A percentile compares a stretch with the other conserved stretches of the same genome.
Evolutionary conservation across 2,797 vertebrate species (phyloP).

Genomic region (Phoeniculus purpureus): DNA sequence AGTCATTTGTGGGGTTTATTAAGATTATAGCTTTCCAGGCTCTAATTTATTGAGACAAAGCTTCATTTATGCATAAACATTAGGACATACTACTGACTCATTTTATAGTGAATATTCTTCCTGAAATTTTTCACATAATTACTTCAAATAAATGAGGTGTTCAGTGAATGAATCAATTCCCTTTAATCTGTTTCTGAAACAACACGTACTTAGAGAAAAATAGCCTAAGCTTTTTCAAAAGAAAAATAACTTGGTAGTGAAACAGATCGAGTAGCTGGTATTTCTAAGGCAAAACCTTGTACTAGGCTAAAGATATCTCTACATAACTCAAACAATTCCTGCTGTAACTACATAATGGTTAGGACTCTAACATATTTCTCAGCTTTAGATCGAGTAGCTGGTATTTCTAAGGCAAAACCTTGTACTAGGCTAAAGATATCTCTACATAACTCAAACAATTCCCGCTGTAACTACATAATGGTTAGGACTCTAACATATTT

Average conservation of each 20-base stretch:
- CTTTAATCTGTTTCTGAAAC: constrained; percentile 41
- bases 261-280: not conserved
- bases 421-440: not conserved
- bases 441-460: not conserved
- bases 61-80: constrained; percentile 38
- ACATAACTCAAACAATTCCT: not conserved
- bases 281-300: not conserved
- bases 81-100: constrained; percentile 24
- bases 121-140: constrained; percentile 50
- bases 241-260: not conserved
- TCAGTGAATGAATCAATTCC: constrained; percentile 2
- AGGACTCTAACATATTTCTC: not conserved
- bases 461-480: not conserved
- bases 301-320: not conserved
- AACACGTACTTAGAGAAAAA: not conserved
- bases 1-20: constrained; percentile 64
- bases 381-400: not conserved
- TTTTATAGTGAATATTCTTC: constrained; percentile 46
- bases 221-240: not conserved
- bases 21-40: constrained; percentile 44
- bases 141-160: constrained; percentile 58
- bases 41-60: constrained; percentile 61
- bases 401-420: not conserved
- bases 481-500: not conserved
- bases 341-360: not conserved